A percentile compares a stretch with the other conserved stretches of the same genome.
Evolutionary conservation across 2,888 invertebrate species (phyloP).

Genomic region (Oscheius sp.): DNA sequence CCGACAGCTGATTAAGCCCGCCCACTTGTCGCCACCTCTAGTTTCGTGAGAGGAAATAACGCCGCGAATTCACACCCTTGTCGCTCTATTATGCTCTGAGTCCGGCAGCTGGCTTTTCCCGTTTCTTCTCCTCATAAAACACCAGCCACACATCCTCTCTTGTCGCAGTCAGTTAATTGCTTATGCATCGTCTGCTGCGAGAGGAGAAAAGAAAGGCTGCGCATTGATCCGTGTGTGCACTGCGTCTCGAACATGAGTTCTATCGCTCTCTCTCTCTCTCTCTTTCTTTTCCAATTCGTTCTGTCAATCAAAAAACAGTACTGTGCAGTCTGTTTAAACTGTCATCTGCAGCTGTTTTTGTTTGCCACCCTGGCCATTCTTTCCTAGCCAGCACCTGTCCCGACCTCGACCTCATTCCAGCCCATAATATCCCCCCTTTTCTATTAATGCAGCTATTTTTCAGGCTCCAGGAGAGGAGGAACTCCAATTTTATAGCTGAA

Average conservation of each 20-base stretch:
- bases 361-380: constrained; percentile 8
- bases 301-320: constrained; percentile 5
- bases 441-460: background rate
- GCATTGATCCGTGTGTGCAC: constrained; percentile 20
- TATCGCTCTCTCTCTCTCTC: too few relatives aligned
- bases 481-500: too few relatives aligned
- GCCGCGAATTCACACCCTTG: background rate
- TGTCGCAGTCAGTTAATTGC: constrained; percentile 14
- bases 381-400: background rate
- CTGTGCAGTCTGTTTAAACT: constrained; percentile 16
- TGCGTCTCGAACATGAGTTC: background rate
- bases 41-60: background rate
- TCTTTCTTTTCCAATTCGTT: too few relatives aligned
- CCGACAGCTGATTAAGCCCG: constrained; percentile 1
- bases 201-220: constrained; percentile 7
- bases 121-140: background rate
- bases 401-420: constrained; percentile 12
- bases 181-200: constrained; percentile 13
- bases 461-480: too few relatives aligned
- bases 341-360: constrained; percentile 20
- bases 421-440: constrained; percentile 1
- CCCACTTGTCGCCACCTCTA: constrained; percentile 8
- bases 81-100: background rate
- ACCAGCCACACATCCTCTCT: background rate
- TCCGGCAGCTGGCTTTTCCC: background rate